Conservation (phyloP, 2,888 invertebrate genomes). For the Philaethria dido region DNA sequence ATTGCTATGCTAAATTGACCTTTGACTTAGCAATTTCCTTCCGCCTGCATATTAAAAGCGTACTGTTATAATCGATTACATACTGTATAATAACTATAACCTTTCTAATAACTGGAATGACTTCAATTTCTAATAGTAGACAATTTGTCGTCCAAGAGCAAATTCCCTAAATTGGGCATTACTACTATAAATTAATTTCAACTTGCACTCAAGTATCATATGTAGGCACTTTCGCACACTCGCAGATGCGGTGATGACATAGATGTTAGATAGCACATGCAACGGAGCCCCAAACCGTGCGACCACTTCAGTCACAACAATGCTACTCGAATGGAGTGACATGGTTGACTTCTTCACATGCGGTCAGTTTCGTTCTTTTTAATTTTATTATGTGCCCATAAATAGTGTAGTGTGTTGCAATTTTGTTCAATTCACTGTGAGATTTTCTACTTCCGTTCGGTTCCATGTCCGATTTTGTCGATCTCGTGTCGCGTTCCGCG, state of each 20-base stretch:
- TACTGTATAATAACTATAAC: not conserved
- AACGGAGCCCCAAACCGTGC: slow-evolving; percentile 57
- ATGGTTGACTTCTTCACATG: slow-evolving; percentile 76
- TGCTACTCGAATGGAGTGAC: slow-evolving; percentile 80
- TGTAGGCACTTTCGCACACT: slow-evolving; percentile 52
- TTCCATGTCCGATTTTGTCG: slow-evolving; percentile 55
- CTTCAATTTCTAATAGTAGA: not conserved
- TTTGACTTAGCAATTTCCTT: slow-evolving; percentile 6
- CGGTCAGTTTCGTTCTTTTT: slow-evolving; percentile 66
- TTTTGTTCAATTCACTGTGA: slow-evolving; percentile 26
- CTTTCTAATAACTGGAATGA: not conserved
- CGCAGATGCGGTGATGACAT: slow-evolving; percentile 51
- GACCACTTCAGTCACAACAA: slow-evolving; percentile 73
- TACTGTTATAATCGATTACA: not conserved
- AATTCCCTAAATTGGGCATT: slow-evolving; percentile 1
- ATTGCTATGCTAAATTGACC: slow-evolving; percentile 7
- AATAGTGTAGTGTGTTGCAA: slow-evolving; percentile 36
- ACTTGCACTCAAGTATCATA: slow-evolving; percentile 58
- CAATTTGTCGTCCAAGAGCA: not conserved
- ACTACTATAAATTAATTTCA: slow-evolving; percentile 49
- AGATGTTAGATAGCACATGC: slow-evolving; percentile 59
- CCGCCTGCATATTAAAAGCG: not conserved
- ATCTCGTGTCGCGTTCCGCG: slow-evolving; percentile 56
- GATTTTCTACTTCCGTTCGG: slow-evolving; percentile 46
- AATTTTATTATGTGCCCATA: slow-evolving; percentile 43